These are phyloP conservation scores for Tachyglossus aculeatus DNA, from an alignment of 2,797 vertebrate species.

Conservation along the genomic window DNA sequence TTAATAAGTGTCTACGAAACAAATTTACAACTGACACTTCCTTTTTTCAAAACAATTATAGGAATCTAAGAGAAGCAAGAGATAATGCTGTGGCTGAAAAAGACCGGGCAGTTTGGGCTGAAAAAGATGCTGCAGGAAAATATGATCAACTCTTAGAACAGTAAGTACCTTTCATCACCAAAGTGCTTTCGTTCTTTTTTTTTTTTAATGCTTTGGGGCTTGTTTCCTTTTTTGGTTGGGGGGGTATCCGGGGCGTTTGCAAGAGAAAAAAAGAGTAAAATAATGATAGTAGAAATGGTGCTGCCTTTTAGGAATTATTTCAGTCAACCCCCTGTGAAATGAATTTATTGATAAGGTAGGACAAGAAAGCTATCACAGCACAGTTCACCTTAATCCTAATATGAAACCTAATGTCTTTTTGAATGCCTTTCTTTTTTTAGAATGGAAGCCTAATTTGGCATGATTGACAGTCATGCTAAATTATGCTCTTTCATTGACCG, in stretches of 20 bases:
- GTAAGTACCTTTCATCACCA: slow-evolving; percentile 80
- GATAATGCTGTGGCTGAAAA: slow-evolving; percentile 92
- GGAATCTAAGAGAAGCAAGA: slow-evolving; percentile 91
- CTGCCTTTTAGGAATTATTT: too few species aligned
- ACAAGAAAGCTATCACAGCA: not conserved
- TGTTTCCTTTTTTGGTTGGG: too few species aligned
- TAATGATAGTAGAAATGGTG: too few species aligned
- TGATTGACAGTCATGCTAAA: not conserved
- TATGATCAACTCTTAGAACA: slow-evolving; percentile 91
- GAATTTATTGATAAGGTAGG: not conserved
- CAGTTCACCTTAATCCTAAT: not conserved
- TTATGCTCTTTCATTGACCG: too few species aligned
- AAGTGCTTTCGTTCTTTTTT: too few species aligned
- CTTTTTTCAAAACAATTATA: slow-evolving; percentile 68
- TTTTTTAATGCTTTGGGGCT: not conserved
- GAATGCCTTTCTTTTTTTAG: not conserved
- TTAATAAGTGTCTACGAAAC: too few species aligned
- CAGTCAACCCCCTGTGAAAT: not conserved
- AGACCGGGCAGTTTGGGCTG: slow-evolving; percentile 83
- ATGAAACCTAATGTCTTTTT: not conserved
- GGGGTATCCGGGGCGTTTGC: too few species aligned
- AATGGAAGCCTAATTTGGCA: too few species aligned
- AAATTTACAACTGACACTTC: slow-evolving; percentile 33
- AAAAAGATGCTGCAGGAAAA: slow-evolving; percentile 88
- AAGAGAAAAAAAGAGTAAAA: too few species aligned